These are phyloP conservation scores for Ornithoptera priamus DNA, from an alignment of 2,888 invertebrate species.

Conservation along the genomic window DNA sequence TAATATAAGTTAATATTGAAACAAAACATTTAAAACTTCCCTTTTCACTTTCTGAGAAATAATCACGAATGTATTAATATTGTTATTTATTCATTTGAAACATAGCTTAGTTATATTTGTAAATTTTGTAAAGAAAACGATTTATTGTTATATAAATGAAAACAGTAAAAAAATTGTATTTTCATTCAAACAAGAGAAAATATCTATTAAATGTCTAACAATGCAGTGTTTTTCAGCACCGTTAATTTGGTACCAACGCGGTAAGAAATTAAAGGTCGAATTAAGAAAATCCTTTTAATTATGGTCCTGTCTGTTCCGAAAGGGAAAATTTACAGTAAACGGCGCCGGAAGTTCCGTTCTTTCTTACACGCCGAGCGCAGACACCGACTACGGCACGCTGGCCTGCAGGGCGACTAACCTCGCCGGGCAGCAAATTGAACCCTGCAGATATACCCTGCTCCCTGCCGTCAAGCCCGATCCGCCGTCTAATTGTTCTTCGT, in stretches of 20 bases:
- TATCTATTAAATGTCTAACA: neutral
- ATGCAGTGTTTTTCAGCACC: no score
- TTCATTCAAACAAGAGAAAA: neutral
- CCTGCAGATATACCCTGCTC: constrained; percentile 87
- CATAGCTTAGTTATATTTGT: no score
- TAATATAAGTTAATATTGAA: no score
- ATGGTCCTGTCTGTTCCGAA: constrained; percentile 21
- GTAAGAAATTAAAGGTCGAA: constrained; percentile 8
- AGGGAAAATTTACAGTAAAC: constrained; percentile 79
- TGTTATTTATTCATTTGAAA: no score
- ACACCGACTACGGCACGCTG: constrained; percentile 87
- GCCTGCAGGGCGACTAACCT: constrained; percentile 87
- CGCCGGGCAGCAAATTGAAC: constrained; percentile 85
- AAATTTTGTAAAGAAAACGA: no score
- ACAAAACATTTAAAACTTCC: no score
- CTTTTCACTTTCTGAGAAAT: no score
- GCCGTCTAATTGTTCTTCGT: constrained; percentile 87
- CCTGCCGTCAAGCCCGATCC: constrained; percentile 89
- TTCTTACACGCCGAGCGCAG: constrained; percentile 87
- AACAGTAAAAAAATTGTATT: neutral
- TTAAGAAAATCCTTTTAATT: constrained; percentile 19
- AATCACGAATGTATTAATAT: no score
- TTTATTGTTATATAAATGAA: neutral
- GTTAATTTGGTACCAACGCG: constrained; percentile 1
- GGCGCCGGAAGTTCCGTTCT: constrained; percentile 82